Evolutionary conservation across 1,140 invertebrate species (phyloP).

Genomic region (Eumeta japonica): DNA sequence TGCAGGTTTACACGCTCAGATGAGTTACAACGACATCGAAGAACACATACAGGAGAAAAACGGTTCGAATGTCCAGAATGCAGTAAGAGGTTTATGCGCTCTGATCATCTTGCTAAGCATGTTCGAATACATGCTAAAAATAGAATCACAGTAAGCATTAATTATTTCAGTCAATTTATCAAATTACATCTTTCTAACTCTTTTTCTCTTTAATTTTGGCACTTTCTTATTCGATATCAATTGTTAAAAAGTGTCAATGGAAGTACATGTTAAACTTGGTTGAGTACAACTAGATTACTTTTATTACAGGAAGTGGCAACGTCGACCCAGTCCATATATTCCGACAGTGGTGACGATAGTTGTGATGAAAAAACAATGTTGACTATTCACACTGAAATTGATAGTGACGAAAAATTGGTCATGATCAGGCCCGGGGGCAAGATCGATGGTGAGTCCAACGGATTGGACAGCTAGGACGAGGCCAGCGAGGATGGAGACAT

Average conservation of each 20-base stretch:
- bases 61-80: conserved; percentile 80
- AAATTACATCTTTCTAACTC: too few relatives aligned
- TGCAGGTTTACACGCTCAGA: conserved; percentile 90
- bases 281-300: too few relatives aligned
- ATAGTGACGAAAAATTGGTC: conserved; percentile 37
- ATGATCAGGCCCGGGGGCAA: conserved; percentile 34
- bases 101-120: conserved; percentile 86
- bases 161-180: not conserved
- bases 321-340: conserved; percentile 48
- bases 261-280: too few relatives aligned
- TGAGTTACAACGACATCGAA: conserved; percentile 86
- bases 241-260: too few relatives aligned
- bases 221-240: too few relatives aligned
- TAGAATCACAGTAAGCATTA: conserved; percentile 65
- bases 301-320: conserved; percentile 42
- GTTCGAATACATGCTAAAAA: conserved; percentile 82
- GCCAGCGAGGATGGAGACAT: too few relatives aligned
- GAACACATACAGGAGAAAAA: conserved; percentile 91
- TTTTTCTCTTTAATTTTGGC: too few relatives aligned
- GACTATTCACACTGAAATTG: conserved; percentile 38
- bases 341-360: conserved; percentile 50
- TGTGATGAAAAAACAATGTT: conserved; percentile 56
- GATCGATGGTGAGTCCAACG: conserved; percentile 25
- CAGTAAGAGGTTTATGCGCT: conserved; percentile 84
- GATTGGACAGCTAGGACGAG: conserved; percentile 33